These are phyloP conservation scores for Stratiolaelaps scimitus DNA, from an alignment of 1,140 invertebrate genomes.

Conservation along the genomic window DNA sequence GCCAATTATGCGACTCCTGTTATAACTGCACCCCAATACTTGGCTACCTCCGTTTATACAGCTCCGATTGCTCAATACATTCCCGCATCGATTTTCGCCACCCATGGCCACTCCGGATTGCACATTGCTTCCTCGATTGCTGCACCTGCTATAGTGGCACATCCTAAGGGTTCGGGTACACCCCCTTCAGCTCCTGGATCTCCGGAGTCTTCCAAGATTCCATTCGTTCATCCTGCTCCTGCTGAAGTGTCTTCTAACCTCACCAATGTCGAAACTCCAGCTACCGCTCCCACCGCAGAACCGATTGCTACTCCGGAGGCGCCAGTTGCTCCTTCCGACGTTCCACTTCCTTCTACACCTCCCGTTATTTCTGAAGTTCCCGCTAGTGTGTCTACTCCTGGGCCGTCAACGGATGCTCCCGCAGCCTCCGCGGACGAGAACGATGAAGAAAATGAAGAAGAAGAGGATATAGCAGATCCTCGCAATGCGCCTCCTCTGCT, in stretches of 20 bases:
- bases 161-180: no score
- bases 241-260: background rate
- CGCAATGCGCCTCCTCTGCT: background rate
- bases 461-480: conserved; percentile 3
- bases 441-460: conserved; percentile 1
- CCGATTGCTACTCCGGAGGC: background rate
- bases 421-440: background rate
- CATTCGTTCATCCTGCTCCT: background rate
- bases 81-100: background rate
- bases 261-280: background rate
- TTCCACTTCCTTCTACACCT: background rate
- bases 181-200: no score
- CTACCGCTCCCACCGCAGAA: background rate
- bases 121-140: no score
- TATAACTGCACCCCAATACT: no score
- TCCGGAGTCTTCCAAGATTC: no score
- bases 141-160: no score
- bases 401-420: background rate
- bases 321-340: background rate
- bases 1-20: background rate
- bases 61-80: no score
- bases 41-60: no score
- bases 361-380: background rate
- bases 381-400: background rate
- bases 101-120: background rate